Conservation (phyloP, 1,140 invertebrate genomes). For the Calephelis virginiensis region DNA sequence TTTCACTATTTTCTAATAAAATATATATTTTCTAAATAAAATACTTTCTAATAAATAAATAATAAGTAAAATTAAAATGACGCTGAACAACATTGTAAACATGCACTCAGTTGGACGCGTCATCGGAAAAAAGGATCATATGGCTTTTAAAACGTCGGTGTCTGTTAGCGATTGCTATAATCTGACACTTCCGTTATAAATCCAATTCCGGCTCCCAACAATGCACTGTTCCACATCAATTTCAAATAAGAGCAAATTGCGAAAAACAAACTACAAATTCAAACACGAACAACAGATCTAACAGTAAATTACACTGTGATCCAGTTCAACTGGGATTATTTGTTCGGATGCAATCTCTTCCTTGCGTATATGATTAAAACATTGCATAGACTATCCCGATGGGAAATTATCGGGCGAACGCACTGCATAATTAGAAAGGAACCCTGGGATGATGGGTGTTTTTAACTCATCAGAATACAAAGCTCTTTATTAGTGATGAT, state of each 20-base stretch:
- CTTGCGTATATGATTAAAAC: slow-evolving; percentile 72
- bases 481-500: neutral
- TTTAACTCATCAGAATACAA: slow-evolving; percentile 20
- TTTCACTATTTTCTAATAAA: no score
- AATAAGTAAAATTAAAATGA: neutral
- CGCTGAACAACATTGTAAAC: neutral
- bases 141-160: slow-evolving; percentile 24
- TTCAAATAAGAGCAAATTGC: slow-evolving; percentile 38
- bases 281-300: slow-evolving; percentile 56
- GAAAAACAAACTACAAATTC: slow-evolving; percentile 52
- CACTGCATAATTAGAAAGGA: slow-evolving; percentile 68
- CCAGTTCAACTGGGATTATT: slow-evolving; percentile 56
- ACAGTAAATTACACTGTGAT: slow-evolving; percentile 66
- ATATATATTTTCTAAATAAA: no score
- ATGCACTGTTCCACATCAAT: slow-evolving; percentile 35
- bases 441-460: slow-evolving; percentile 38
- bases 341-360: slow-evolving; percentile 70
- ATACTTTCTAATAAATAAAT: no score
- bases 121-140: slow-evolving; percentile 10
- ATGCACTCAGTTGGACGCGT: slow-evolving; percentile 2
- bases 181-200: slow-evolving; percentile 29
- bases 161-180: slow-evolving; percentile 16
- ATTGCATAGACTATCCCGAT: slow-evolving; percentile 60
- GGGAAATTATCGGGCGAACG: slow-evolving; percentile 71
- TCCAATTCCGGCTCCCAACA: slow-evolving; percentile 31